Evolutionary conservation across 2,888 invertebrate genomes (phyloP), one percentile per base, ranked within the genome.

Genomic region (Limnephilus auricula): DNA sequence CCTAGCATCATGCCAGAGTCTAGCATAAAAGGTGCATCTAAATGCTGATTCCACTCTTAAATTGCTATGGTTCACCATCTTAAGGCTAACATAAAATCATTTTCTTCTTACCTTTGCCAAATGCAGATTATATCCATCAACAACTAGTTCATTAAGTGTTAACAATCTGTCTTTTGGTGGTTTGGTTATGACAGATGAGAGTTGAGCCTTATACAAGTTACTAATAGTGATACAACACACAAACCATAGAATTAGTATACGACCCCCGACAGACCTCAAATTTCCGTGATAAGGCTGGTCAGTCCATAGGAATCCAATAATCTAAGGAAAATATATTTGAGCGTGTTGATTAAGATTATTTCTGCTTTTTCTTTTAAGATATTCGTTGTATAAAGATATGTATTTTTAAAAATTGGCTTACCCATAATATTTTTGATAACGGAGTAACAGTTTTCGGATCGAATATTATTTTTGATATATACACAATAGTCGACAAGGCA

Each of bases 181-280:
- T 50, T 32, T 90, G 6, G 90, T 90, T 32, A 86, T 45, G n/a
- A 87, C 82, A 32, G 90, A 87, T 13, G 90, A 79, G n/a, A 90
- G 80, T 40, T 90, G 79, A 15, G 87, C 90, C 13, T 88, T 90
- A 34, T 90, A 90, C 9, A 90, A 13, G 45, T 79, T 90, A 31
- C 45, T 90, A 9, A 90, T 90, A 32, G 32, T 87, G 78, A 87
- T 82, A 65, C 87, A 90, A 34, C 90, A 90, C 4, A 90, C 25
- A 15, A 90, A 30, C 90, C 90, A 90, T 65, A 90, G 37, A 10
- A 90, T 30, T 85, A 90, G 30, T n/a, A 65, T 18, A 18, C 86
- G 30, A 31, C 65, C 30, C 2, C 86, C 50, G n/a, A 86, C 30
- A 15, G 50, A 32, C 65, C 50, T 65, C 31, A 86, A 31, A 65